Evolutionary conservation across 2,797 vertebrate species (phyloP), one percentile per base, ranked within the genome.

Genomic region (Tangara arthus): DNA sequence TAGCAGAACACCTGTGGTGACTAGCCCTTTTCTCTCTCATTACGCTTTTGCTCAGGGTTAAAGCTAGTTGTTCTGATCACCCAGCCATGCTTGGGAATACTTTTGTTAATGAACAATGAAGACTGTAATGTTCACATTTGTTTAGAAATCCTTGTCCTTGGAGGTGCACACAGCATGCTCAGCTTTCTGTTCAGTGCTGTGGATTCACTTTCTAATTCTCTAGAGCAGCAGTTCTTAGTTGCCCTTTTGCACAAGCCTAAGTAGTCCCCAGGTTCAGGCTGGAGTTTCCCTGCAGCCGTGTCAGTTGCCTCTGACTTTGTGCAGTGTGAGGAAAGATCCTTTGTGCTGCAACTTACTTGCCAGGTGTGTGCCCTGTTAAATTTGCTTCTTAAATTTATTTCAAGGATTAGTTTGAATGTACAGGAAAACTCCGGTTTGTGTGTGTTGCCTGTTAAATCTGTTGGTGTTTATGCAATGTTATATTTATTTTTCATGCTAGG

Each of bases 401-500:
- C 24, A 87, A 85, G 37, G 12, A 59, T 20, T 61, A 65, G 22
- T 75, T 66, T 65, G 27, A 52, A 21, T 30, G 24, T 55, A 19
- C 7, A 6, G 16, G 64, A 81, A 78, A 30, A 15, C 39, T 59
- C 1, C 47, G 39, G 27, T 47, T 89, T 73, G 8, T 89, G 16
- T 70, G 24, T 2, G 2, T 56, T 83, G 27, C 39, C 28, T 82
- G 49, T 92, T 35, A 75, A 66, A 71, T 59, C 68, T 63, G 11
- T 65, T 63, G 34, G 6, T 46, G 21, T 79, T 92, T 15, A 88
- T 52, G 11, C 32, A 44, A 21, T 26, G 19, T 47, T 79, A 5
- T 12, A 2, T 87, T 61, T 77, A 47, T 32, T 30, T 93, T 47
- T 55, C 37, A 4, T 81, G 41, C 37, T 94, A 99, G 99, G 99